Evolutionary conservation across 2,888 invertebrate genomes (phyloP).

Genomic region (Agapetus fuscipes): DNA sequence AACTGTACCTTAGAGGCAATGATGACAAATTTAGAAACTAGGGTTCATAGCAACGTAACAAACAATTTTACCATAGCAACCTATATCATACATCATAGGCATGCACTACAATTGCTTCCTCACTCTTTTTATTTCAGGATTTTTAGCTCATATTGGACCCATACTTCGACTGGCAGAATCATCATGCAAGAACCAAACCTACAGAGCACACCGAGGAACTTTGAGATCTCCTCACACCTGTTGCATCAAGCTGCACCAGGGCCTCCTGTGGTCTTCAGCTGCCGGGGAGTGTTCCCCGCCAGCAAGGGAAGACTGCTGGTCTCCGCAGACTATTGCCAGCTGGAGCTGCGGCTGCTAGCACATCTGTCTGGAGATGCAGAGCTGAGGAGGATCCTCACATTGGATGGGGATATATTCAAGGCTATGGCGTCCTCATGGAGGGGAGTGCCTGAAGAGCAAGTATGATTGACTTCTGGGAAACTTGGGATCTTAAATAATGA

Average conservation of each 20-base stretch:
- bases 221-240: slow-evolving; percentile 45
- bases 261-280: slow-evolving; percentile 41
- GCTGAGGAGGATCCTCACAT: slow-evolving; percentile 56
- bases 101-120: no score
- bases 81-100: no score
- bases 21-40: no score
- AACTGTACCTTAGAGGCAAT: no score
- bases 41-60: no score
- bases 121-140: slow-evolving; percentile 50
- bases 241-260: slow-evolving; percentile 25
- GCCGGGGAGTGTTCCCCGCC: slow-evolving; percentile 61
- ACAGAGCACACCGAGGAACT: slow-evolving; percentile 85
- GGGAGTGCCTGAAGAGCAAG: slow-evolving; percentile 50
- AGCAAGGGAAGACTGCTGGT: slow-evolving; percentile 53
- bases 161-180: slow-evolving; percentile 72
- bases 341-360: slow-evolving; percentile 88
- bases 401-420: slow-evolving; percentile 70
- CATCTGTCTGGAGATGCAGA: slow-evolving; percentile 74
- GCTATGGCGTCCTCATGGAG: slow-evolving; percentile 83
- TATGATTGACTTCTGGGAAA: no score
- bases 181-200: slow-evolving; percentile 89
- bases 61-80: no score
- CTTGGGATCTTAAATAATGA: no score
- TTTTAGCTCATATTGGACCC: slow-evolving; percentile 56
- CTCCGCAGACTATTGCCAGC: slow-evolving; percentile 92